phyloP scores from a whole-genome alignment of 1,140 invertebrate genomes.

The Brachionus calyciflorus region DNA sequence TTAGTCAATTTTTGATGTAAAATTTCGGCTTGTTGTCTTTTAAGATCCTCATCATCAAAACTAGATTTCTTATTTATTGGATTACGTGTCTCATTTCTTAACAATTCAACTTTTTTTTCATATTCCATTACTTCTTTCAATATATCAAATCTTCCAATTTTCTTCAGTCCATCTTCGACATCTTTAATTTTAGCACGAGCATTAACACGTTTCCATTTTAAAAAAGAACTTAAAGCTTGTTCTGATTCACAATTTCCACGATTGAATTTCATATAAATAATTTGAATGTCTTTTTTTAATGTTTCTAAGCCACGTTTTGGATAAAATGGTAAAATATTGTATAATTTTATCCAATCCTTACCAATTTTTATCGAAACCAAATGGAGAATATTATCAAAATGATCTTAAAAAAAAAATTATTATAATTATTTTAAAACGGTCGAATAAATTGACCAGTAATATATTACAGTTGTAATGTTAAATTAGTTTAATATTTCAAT shows the following conservation, averaged over 20 bases:
- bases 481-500: no score
- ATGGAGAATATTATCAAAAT: conserved; percentile 48
- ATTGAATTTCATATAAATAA: conserved; percentile 50
- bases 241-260: background rate
- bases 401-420: background rate
- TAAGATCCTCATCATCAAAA: background rate
- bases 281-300: conserved; percentile 52
- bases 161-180: conserved; percentile 50
- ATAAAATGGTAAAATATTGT: conserved; percentile 54
- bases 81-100: background rate
- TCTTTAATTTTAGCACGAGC: conserved; percentile 53
- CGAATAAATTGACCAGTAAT: no score
- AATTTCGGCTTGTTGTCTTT: conserved; percentile 11
- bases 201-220: conserved; percentile 54
- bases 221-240: conserved; percentile 32
- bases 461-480: no score
- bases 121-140: conserved; percentile 47
- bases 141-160: conserved; percentile 51
- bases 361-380: conserved; percentile 52
- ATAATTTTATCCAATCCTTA: conserved; percentile 54
- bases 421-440: no score
- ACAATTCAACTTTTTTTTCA: background rate
- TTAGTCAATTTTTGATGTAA: conserved; percentile 17
- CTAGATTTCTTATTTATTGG: conserved; percentile 13
- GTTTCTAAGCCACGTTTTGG: conserved; percentile 54